Evolutionary conservation across 2,113 vertebrate species (phyloP).

Genomic region (Halichoerus grypus): DNA sequence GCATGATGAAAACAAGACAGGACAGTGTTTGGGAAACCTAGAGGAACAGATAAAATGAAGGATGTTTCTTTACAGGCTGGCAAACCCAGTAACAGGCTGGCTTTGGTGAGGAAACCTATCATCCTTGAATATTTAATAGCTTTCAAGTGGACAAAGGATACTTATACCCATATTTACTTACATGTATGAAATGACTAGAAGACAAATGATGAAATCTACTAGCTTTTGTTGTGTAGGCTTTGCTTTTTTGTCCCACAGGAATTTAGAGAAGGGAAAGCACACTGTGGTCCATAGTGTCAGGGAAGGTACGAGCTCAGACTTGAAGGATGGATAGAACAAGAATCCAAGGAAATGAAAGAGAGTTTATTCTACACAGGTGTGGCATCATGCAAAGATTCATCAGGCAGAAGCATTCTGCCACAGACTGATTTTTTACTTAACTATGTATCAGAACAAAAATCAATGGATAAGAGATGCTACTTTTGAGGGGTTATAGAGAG

Average conservation of each 20-base stretch:
- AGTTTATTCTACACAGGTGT: neutral
- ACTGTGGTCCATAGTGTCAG: neutral
- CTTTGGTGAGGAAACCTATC: neutral
- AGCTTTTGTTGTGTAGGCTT: neutral
- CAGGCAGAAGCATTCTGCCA: neutral
- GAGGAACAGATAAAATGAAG: neutral
- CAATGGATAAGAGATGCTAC: neutral
- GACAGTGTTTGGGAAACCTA: neutral
- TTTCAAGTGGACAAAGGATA: neutral
- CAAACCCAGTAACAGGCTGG: neutral
- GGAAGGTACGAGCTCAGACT: neutral
- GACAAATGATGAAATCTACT: neutral
- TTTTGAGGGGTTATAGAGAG: neutral
- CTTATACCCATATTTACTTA: neutral
- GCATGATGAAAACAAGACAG: neutral
- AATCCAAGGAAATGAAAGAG: neutral
- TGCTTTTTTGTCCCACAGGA: neutral
- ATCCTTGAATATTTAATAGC: neutral
- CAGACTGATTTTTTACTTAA: neutral
- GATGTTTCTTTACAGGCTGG: neutral
- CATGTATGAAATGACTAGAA: neutral
- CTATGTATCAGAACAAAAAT: neutral
- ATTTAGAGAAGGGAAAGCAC: neutral
- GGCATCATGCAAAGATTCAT: neutral
- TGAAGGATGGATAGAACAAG: neutral